Base-by-base conservation (phyloP, 2,113 vertebrate species). In the Serinus canaria region DNA sequence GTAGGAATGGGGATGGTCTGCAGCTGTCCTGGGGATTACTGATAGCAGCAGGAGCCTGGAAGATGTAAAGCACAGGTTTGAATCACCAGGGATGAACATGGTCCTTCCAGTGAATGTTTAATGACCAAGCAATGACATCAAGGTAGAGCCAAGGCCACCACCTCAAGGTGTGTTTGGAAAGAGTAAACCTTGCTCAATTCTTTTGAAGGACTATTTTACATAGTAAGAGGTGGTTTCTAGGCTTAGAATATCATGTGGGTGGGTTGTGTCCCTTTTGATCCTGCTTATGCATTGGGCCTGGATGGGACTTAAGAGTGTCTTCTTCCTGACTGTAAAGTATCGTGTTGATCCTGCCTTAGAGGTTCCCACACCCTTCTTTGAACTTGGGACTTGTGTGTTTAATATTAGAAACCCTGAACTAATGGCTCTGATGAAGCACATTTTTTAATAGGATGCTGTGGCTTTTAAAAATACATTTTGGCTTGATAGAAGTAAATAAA, bases 391-490 rank as follows among this genome's bases (percentile, higher is more conserved):
- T 79, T 66, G 49, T 11, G 22, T 69, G 58, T 83, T 83, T 94
- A 80, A 79, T 93, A 92, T 93, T 85, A 87, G 94, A 88, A 96
- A 83, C 68, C 28, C 47, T 93, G 50, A 93, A 77, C 55, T 91
- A 89, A 92, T 85, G 55, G 52, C 53, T 79, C 43, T 97, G 91
- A 84, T 79, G 66, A 87, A 91, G 87, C 77, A 89, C n/a, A 87
- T 77, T 88, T 93, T 92, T 83, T 41, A 83, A 82, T 62, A 91
- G 87, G 72, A 91, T 90, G 52, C 50, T 95, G 88, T 90, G 93
- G 73, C 84, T 95, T 94, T 95, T 80, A 76, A 90, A 96, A 94
- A 83, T 77, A 60, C 60, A 67, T 90, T 94, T 88, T 93, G 81
- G 37, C 67, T 88, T 95, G 35, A 50, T 41, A 83, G 24, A 83